Conservation (phyloP, 1,140 invertebrate species). For the Zaprionus taronus region DNA sequence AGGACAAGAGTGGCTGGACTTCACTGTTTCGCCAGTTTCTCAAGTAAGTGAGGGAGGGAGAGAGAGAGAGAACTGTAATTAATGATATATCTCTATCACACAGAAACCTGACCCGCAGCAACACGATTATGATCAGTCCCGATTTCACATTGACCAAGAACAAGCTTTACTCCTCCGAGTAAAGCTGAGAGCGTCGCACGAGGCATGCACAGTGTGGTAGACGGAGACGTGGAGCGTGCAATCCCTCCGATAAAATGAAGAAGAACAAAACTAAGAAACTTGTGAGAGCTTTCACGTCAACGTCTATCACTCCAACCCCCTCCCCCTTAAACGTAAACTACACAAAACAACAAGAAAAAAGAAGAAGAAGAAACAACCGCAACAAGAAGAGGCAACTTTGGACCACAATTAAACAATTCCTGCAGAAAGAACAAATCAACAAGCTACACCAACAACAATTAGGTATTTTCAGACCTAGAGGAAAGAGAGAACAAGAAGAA, state of each 20-base stretch:
- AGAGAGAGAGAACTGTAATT: neutral
- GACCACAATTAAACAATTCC: conserved; percentile 71
- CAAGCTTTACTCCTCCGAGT: conserved; percentile 89
- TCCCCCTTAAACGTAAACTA: neutral
- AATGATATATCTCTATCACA: conserved; percentile 16
- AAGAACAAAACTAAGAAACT: conserved; percentile 30
- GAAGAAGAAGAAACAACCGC: conserved; percentile 27
- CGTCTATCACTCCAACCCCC: neutral
- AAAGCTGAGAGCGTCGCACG: conserved; percentile 29
- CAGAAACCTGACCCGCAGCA: conserved; percentile 92
- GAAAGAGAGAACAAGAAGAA: conserved; percentile 46
- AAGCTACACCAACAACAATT: conserved; percentile 73
- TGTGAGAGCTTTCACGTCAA: conserved; percentile 26
- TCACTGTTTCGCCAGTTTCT: conserved; percentile 92
- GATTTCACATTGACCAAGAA: conserved; percentile 93
- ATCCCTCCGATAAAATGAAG: conserved; percentile 72
- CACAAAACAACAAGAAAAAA: conserved; percentile 32
- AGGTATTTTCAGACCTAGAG: conserved; percentile 67
- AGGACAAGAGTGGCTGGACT: conserved; percentile 92
- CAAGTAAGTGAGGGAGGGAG: conserved; percentile 88
- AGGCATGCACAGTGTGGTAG: conserved; percentile 43
- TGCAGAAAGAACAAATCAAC: conserved; percentile 61
- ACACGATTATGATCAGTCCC: conserved; percentile 93
- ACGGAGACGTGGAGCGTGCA: conserved; percentile 46
- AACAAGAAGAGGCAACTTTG: conserved; percentile 75